Conservation (phyloP, 2,888 invertebrate genomes). For the Drosophila antonietae region DNA sequence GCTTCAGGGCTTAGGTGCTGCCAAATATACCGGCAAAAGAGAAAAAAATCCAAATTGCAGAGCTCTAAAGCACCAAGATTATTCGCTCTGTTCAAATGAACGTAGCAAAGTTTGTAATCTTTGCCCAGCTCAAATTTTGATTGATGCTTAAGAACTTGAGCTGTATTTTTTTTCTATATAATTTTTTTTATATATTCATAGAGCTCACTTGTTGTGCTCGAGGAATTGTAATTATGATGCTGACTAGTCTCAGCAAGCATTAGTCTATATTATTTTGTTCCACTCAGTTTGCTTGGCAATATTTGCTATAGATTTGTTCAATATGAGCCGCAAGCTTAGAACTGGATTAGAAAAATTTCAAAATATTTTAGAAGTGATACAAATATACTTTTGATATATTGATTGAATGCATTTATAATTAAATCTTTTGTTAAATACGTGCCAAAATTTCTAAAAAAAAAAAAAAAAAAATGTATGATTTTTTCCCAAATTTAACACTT, state of each 20-base stretch:
- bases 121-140: slow-evolving; percentile 8
- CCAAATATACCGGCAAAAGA: slow-evolving; percentile 29
- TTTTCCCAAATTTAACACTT: not conserved
- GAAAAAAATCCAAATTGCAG: slow-evolving; percentile 27
- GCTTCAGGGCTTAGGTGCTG: slow-evolving; percentile 58
- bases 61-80: slow-evolving; percentile 25
- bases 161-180: not conserved
- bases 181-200: not conserved
- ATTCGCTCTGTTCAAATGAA: slow-evolving; percentile 15
- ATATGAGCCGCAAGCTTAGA: not conserved
- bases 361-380: too few relatives aligned
- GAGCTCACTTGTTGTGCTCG: not conserved
- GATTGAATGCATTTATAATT: too few relatives aligned
- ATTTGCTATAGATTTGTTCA: not conserved
- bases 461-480: too few relatives aligned
- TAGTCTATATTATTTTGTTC: not conserved
- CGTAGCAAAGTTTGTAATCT: slow-evolving; percentile 11
- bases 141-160: slow-evolving; percentile 7
- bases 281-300: not conserved
- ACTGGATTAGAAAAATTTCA: too few relatives aligned
- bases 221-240: slow-evolving; percentile 3
- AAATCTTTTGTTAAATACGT: not conserved
- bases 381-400: not conserved
- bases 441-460: not conserved
- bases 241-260: not conserved